Evolutionary conservation across 2,888 invertebrate genomes (phyloP), one percentile per base, ranked within the genome.

Genomic region (Scotopteryx bipunctaria): DNA sequence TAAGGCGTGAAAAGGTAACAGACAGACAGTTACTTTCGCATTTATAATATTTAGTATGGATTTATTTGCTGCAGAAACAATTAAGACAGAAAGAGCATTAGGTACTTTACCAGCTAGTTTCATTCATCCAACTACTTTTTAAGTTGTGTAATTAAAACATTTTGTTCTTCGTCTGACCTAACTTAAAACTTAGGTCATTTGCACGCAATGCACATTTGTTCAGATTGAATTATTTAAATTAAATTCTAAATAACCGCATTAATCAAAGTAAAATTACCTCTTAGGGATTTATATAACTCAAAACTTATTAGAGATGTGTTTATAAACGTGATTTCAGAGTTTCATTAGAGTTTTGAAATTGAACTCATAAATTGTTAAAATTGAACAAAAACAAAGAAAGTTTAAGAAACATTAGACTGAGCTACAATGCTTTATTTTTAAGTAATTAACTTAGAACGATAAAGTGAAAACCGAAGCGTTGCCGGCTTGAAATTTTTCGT

Each of bases 311-410:
- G 38, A 29, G 47, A 52, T 37, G 33, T 43, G 45, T 51, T 37
- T 54, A 29, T 43, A 43, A 48, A 42, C 45, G 42, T 45, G 52
- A 46, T 52, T 57, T 37, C 42, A 46, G 41, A 60, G 47, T 60
- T 60, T 55, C 33, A 16, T 50, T 50, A 44, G 19, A 48, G 40
- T 42, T 57, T 43, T 17, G 13, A 45, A 53, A 50, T 55, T 42
- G 31, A 17, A 13, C 42, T 32, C 19, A 40, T 54, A 50, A 55
- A 57, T 57, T 51, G 15, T 44, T 57, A 48, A 41, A 37, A 44
- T 50, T 32, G 29, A 41, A 38, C 38, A 27, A 29, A 25, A 50
- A 27, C 37, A 33, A n/a, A n/a, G n/a, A n/a, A n/a, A 32, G 11
- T 23, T 40, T 33, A 0, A 14, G 9, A 15, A 11, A n/a, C n/a